Percentiles rank a stretch among this genome's conserved stretches.
Evolutionary conservation across 1,140 invertebrate genomes (phyloP).

Genomic region (Schlechtendalia chinensis): DNA sequence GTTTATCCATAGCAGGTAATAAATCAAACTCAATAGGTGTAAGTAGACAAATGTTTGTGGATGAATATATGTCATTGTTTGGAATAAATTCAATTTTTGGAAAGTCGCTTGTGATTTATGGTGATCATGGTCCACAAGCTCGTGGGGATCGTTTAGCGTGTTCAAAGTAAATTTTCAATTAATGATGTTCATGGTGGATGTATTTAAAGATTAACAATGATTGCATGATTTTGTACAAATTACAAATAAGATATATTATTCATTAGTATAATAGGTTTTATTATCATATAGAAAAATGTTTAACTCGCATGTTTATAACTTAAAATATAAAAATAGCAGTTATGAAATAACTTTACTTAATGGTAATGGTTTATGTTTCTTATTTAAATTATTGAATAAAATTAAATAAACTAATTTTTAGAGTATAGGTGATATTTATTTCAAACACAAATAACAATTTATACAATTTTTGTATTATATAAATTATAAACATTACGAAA

Average conservation of each 20-base stretch:
- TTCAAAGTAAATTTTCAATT: constrained; percentile 65
- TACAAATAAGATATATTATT: not conserved
- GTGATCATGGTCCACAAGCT: constrained; percentile 81
- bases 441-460: not conserved
- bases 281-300: not conserved
- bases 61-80: constrained; percentile 72
- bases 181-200: not conserved
- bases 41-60: constrained; percentile 76
- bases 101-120: constrained; percentile 83
- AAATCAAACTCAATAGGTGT: constrained; percentile 64
- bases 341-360: not conserved
- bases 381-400: not conserved
- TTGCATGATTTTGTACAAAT: constrained; percentile 10
- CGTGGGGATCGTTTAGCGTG: constrained; percentile 85
- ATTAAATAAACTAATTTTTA: not conserved
- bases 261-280: not conserved
- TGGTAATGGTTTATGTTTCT: no score
- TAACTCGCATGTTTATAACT: constrained; percentile 5
- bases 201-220: constrained; percentile 1
- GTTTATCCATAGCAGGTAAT: constrained; percentile 71
- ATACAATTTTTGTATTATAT: not conserved
- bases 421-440: not conserved
- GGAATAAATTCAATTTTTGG: constrained; percentile 75
- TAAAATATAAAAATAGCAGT: not conserved
- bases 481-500: not conserved